Conservation (phyloP, 2,113 vertebrate species). For the Oxyura jamaicensis region DNA sequence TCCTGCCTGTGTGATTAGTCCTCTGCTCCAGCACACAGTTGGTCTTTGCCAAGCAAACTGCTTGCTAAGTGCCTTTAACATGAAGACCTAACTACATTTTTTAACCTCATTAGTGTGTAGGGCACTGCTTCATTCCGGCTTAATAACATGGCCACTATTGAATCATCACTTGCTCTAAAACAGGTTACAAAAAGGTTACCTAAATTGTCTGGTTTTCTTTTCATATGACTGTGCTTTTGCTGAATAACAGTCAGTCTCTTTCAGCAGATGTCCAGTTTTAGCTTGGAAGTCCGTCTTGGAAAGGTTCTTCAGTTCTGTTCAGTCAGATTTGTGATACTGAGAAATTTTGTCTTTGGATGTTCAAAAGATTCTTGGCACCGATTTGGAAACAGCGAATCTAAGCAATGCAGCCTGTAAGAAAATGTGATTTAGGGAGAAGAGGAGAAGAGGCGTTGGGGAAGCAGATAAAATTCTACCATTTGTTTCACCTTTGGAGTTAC, state of each 20-base stretch:
- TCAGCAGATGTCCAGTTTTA: background rate
- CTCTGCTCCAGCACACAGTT: conserved; percentile 65
- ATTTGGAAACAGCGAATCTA: background rate
- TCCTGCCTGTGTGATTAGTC: conserved; percentile 77
- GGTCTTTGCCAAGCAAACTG: conserved; percentile 68
- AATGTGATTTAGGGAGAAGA: background rate
- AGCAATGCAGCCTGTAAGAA: background rate
- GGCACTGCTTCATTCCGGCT: conserved; percentile 51
- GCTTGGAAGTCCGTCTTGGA: background rate
- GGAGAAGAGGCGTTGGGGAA: background rate
- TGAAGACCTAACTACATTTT: conserved; percentile 72
- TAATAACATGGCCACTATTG: conserved; percentile 55
- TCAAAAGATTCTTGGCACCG: background rate
- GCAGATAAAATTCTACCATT: background rate
- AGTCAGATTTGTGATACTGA: background rate
- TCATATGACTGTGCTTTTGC: background rate
- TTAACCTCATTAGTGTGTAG: conserved; percentile 74
- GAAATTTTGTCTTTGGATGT: background rate
- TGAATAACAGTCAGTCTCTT: background rate
- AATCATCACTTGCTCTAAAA: conserved; percentile 60
- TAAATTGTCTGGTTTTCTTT: conserved; percentile 43
- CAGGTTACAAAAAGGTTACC: conserved; percentile 44
- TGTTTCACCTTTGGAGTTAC: background rate
- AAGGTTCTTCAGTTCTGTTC: background rate
- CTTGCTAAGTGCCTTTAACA: conserved; percentile 74